Percentiles rank a stretch among this genome's conserved stretches.
Evolutionary conservation across 1,140 invertebrate genomes (phyloP).

Genomic region (Anoplophora glabripennis): DNA sequence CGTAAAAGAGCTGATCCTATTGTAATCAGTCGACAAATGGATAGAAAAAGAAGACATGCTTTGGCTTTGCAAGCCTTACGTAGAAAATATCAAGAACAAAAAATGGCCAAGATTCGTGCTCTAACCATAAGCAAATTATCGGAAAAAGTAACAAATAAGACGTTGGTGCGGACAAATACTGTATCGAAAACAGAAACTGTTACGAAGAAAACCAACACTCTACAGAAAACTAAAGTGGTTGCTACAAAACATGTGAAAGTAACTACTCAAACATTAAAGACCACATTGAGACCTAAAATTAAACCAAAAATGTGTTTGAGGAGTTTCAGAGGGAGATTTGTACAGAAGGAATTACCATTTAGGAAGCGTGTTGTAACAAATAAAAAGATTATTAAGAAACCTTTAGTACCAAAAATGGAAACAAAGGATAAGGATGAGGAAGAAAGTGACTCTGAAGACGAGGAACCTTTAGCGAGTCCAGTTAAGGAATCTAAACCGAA

Average conservation of each 20-base stretch:
- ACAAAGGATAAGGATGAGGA: slow-evolving; percentile 21
- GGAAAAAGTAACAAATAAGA: slow-evolving; percentile 47
- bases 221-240: slow-evolving; percentile 42
- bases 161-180: slow-evolving; percentile 40
- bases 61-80: slow-evolving; percentile 60
- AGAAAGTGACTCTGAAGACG: slow-evolving; percentile 45
- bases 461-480: slow-evolving; percentile 49
- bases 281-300: slow-evolving; percentile 29
- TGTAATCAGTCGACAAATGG: slow-evolving; percentile 48
- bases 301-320: slow-evolving; percentile 47
- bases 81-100: slow-evolving; percentile 65
- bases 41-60: slow-evolving; percentile 47
- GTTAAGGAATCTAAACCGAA: slow-evolving; percentile 30
- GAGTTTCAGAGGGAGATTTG: slow-evolving; percentile 44
- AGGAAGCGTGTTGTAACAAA: slow-evolving; percentile 13
- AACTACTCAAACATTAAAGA: slow-evolving; percentile 41
- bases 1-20: slow-evolving; percentile 54
- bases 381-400: slow-evolving; percentile 15
- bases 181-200: slow-evolving; percentile 41
- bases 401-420: slow-evolving; percentile 8
- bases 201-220: slow-evolving; percentile 35
- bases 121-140: slow-evolving; percentile 47
- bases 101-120: slow-evolving; percentile 55
- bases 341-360: slow-evolving; percentile 43
- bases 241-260: slow-evolving; percentile 44